These are phyloP conservation scores for Amblyornis subalaris DNA, from an alignment of 2,113 vertebrate genomes.

Conservation along the genomic window DNA sequence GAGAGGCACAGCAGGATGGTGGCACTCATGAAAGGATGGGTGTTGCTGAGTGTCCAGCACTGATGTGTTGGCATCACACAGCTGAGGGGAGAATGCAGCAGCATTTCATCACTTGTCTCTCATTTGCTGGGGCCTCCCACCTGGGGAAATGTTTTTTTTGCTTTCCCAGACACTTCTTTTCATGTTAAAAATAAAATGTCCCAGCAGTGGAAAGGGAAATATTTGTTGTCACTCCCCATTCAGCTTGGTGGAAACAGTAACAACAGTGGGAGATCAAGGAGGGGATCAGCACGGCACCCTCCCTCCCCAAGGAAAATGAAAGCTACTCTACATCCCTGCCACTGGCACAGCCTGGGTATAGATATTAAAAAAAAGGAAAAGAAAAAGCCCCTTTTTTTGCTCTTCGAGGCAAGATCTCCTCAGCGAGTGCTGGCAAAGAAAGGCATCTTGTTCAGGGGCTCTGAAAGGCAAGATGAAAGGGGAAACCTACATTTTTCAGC, in stretches of 20 bases:
- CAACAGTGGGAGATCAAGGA: conserved; percentile 60
- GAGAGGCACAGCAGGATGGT: background rate
- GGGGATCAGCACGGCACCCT: conserved; percentile 36
- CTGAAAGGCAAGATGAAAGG: conserved; percentile 73
- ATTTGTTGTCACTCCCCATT: background rate
- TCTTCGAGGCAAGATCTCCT: conserved; percentile 60
- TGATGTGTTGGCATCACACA: background rate
- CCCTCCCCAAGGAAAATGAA: conserved; percentile 68
- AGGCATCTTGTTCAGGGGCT: conserved; percentile 73
- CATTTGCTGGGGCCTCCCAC: background rate
- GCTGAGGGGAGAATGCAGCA: background rate
- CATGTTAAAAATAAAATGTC: conserved; percentile 37
- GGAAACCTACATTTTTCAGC: conserved; percentile 73
- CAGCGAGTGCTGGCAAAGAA: conserved; percentile 65
- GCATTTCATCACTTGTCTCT: background rate
- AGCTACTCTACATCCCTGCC: conserved; percentile 61
- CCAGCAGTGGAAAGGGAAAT: background rate
- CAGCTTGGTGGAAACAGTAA: conserved; percentile 18
- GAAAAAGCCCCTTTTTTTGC: conserved; percentile 47
- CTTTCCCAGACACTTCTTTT: conserved; percentile 40
- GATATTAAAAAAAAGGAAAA: background rate
- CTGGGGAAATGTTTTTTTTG: background rate
- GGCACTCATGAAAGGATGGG: background rate
- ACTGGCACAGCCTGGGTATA: conserved; percentile 43
- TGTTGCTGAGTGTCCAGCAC: background rate